phyloP scores from a whole-genome alignment of 2,888 invertebrate genomes.

The Trichogramma dendrolimi region DNA sequence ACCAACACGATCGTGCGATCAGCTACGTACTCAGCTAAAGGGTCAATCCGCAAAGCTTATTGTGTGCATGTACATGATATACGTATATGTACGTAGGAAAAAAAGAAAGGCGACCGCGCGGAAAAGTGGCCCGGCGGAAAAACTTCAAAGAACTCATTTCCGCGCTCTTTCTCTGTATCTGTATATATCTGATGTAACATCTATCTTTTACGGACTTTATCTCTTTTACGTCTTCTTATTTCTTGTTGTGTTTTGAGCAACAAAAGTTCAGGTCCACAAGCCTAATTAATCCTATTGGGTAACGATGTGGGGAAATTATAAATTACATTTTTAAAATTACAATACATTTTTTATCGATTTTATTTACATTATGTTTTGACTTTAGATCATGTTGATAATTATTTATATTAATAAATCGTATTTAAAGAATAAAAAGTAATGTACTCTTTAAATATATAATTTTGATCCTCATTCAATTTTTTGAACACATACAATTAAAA shows the following conservation, averaged over 20 bases:
- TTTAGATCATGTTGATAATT: no score
- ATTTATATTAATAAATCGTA: not conserved
- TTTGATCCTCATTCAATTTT: not conserved
- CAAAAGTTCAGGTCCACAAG: no score
- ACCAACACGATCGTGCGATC: not conserved
- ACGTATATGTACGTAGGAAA: not conserved
- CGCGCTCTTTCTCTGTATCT: not conserved
- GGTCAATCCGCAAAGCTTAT: constrained; percentile 18
- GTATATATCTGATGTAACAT: no score
- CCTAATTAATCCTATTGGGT: no score
- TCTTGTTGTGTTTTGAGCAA: no score
- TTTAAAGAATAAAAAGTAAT: not conserved
- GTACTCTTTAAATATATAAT: not conserved
- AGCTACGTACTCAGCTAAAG: constrained; percentile 11
- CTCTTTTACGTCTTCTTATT: no score
- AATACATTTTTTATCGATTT: not conserved
- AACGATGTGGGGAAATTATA: not conserved
- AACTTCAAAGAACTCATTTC: constrained; percentile 26
- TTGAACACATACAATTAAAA: not conserved
- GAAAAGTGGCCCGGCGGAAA: constrained; percentile 11
- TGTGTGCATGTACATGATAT: no score
- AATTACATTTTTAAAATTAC: not conserved
- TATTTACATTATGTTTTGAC: no score
- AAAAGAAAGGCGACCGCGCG: not conserved
- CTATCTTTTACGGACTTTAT: no score